A percentile compares a stretch with the other conserved stretches of the same genome.
Conservation (phyloP, 92 coral and sea anemone species). For the Palythoa grandis region DNA sequence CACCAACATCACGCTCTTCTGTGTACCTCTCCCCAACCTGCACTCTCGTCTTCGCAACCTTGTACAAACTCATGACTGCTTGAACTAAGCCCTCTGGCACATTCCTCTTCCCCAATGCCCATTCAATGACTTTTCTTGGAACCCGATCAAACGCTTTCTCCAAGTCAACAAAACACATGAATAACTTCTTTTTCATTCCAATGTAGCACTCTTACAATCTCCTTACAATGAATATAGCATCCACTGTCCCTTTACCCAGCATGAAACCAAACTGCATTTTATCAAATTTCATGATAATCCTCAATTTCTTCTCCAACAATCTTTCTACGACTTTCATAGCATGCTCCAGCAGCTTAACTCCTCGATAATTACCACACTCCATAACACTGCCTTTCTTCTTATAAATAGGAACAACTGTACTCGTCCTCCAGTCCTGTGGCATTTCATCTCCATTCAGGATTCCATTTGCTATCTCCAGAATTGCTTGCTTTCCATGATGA, state of each 20-base stretch:
- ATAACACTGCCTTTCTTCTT: background rate
- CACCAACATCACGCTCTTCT: conserved; percentile 34
- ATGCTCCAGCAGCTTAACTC: background rate
- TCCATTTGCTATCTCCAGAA: background rate
- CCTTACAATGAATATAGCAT: background rate
- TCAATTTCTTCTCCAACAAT: background rate
- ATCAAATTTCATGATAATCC: no score
- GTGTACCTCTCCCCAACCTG: conserved; percentile 12
- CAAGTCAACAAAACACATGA: background rate
- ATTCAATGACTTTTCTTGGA: conserved; percentile 12
- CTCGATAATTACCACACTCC: background rate
- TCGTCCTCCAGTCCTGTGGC: background rate
- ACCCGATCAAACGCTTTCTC: background rate
- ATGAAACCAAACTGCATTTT: no score
- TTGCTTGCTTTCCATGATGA: background rate
- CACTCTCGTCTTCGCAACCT: conserved; percentile 19
- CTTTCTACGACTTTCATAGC: background rate
- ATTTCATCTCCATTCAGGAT: background rate
- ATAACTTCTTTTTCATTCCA: background rate
- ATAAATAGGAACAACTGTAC: background rate
- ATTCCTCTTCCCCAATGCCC: conserved; percentile 40
- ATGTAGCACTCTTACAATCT: background rate
- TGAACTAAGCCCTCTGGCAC: conserved; percentile 29
- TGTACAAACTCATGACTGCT: conserved; percentile 32
- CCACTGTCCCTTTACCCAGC: background rate